These are phyloP conservation scores for Ondatra zibethicus DNA, from an alignment of 2,113 vertebrate species.

Conservation along the genomic window DNA sequence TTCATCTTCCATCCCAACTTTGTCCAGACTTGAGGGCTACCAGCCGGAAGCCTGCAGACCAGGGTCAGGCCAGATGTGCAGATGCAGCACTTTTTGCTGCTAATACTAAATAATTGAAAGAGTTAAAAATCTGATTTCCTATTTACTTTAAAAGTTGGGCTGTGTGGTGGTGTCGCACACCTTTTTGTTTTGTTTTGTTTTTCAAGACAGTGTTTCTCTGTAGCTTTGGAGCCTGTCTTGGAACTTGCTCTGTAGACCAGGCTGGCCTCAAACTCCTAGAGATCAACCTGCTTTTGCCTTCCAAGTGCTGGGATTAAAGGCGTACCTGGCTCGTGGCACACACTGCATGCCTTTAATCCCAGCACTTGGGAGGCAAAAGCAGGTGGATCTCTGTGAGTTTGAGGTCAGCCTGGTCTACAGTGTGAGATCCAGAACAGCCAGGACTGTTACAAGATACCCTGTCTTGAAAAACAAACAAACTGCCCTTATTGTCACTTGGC, in stretches of 20 bases:
- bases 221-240: too few relatives aligned
- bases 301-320: too few relatives aligned
- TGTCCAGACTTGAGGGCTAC: neutral
- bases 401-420: neutral
- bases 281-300: too few relatives aligned
- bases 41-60: neutral
- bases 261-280: too few relatives aligned
- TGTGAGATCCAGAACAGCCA: neutral
- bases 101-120: constrained; percentile 35
- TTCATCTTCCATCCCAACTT: neutral
- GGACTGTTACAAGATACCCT: neutral
- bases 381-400: neutral
- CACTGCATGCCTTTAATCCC: neutral
- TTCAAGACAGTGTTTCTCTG: too few relatives aligned
- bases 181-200: too few relatives aligned
- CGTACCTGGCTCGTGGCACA: too few relatives aligned
- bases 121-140: constrained; percentile 53
- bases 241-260: too few relatives aligned
- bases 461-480: neutral
- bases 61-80: constrained; percentile 41
- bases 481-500: neutral
- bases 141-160: constrained; percentile 2
- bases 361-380: neutral
- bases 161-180: neutral
- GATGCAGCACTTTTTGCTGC: neutral